Conservation (phyloP, 2,113 vertebrate genomes). For the Bombycilla garrulus region DNA sequence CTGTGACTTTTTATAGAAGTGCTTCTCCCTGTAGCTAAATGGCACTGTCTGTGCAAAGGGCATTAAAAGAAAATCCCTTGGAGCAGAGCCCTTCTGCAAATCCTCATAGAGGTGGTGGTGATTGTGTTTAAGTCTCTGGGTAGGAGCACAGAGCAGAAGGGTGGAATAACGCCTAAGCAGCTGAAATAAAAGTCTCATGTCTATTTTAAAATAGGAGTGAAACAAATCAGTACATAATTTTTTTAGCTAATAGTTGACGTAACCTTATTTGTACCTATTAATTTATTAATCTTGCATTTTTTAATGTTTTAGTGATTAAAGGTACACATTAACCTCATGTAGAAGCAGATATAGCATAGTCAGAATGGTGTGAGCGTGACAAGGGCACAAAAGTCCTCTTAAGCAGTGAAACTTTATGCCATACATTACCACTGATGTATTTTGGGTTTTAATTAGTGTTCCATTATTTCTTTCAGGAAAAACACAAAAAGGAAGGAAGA, state of each 20-base stretch:
- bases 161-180: background rate
- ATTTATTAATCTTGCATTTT: background rate
- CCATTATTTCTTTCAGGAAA: background rate
- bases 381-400: background rate
- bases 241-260: background rate
- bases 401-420: background rate
- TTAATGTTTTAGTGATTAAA: background rate
- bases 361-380: background rate
- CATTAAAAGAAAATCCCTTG: background rate
- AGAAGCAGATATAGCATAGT: background rate
- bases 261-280: background rate
- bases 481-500: background rate
- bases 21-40: background rate
- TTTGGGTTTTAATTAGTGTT: background rate
- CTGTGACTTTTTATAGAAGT: background rate
- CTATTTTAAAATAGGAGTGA: background rate
- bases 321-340: background rate
- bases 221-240: background rate
- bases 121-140: background rate
- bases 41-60: background rate
- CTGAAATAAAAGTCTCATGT: background rate
- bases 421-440: background rate
- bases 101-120: background rate
- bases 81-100: background rate
- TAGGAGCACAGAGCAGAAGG: background rate